phyloP scores from a whole-genome alignment of 1,140 invertebrate genomes.

The Vanessa tameamea region DNA sequence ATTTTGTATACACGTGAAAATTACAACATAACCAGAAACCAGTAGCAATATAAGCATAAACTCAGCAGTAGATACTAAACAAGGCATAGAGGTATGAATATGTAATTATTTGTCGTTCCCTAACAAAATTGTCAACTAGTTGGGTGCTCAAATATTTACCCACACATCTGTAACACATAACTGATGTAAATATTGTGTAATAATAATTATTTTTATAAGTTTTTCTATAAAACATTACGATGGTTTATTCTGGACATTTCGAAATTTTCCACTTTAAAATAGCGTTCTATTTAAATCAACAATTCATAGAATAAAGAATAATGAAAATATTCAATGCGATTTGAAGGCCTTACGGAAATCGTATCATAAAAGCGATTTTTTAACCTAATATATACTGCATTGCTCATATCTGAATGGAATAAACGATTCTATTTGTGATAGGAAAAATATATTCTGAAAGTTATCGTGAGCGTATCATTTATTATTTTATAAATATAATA shows the following conservation, averaged over 20 bases:
- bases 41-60: too few relatives aligned
- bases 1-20: too few relatives aligned
- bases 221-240: too few relatives aligned
- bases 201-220: too few relatives aligned
- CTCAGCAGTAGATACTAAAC: too few relatives aligned
- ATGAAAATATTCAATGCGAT: slow-evolving; percentile 32
- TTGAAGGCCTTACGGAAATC: slow-evolving; percentile 38
- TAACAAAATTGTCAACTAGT: too few relatives aligned
- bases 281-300: slow-evolving; percentile 24
- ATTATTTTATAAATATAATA: neutral
- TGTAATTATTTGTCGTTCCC: too few relatives aligned
- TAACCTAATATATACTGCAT: slow-evolving; percentile 16
- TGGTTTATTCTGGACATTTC: neutral
- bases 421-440: neutral
- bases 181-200: too few relatives aligned
- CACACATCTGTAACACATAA: too few relatives aligned
- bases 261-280: slow-evolving; percentile 12
- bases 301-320: slow-evolving; percentile 32
- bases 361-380: slow-evolving; percentile 8
- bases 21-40: too few relatives aligned
- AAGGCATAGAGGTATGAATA: too few relatives aligned
- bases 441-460: neutral
- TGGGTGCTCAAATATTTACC: too few relatives aligned
- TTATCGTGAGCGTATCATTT: neutral
- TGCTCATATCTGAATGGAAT: slow-evolving; percentile 3